Evolutionary conservation across 2,888 invertebrate species (phyloP).

Genomic region (Apodemia mormo): DNA sequence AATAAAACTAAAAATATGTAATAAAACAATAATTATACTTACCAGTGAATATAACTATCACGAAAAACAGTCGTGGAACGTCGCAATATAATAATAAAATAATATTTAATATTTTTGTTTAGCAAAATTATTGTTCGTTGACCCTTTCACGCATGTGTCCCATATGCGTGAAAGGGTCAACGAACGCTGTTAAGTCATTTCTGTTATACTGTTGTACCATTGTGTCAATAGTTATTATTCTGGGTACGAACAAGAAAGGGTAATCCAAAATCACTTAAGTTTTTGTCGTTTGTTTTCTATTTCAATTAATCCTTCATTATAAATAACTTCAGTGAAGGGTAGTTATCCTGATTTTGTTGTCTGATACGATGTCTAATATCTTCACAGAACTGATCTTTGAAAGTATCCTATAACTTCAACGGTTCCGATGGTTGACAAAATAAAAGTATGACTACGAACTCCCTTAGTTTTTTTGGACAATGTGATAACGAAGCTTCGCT

Average conservation of each 20-base stretch:
- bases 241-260: conserved; percentile 38
- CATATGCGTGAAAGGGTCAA: conserved; percentile 4
- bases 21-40: no score
- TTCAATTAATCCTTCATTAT: conserved; percentile 40
- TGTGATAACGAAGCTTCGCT: conserved; percentile 39
- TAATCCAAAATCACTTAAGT: conserved; percentile 40
- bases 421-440: conserved; percentile 39
- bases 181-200: conserved; percentile 35
- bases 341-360: conserved; percentile 39
- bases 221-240: conserved; percentile 40
- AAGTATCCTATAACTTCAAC: conserved; percentile 39
- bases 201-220: conserved; percentile 36
- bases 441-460: conserved; percentile 38
- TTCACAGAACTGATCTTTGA: conserved; percentile 39
- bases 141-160: no score
- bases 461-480: conserved; percentile 38
- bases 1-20: no score
- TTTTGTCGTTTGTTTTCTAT: conserved; percentile 35
- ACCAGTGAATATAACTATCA: no score
- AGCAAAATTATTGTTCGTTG: no score
- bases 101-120: no score
- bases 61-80: no score
- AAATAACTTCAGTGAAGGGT: conserved; percentile 40
- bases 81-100: no score
- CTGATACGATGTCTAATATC: conserved; percentile 39